phyloP scores from a whole-genome alignment of 2,113 vertebrate genomes.

The Colaptes auratus region DNA sequence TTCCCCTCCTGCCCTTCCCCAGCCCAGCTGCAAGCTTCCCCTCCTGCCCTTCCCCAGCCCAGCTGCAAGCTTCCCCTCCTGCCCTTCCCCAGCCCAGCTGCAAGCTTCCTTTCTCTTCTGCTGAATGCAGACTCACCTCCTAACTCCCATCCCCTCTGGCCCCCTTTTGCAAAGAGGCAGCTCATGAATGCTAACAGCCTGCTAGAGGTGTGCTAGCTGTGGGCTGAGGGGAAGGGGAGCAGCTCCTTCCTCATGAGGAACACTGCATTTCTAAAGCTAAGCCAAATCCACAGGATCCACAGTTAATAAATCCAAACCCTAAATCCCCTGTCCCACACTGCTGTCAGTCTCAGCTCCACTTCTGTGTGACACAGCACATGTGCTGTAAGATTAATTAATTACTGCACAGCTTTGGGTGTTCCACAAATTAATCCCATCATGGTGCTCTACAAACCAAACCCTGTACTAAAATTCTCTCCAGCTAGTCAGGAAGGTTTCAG shows the following conservation, averaged over 20 bases:
- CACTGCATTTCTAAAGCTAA: slow-evolving; percentile 36
- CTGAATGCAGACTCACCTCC: slow-evolving; percentile 15
- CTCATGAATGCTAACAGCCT: slow-evolving; percentile 60
- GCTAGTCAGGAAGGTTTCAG: not conserved
- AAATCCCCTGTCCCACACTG: slow-evolving; percentile 48
- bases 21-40: too few relatives aligned
- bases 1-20: too few relatives aligned
- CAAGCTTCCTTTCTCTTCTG: not conserved
- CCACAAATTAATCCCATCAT: not conserved
- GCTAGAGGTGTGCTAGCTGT: slow-evolving; percentile 16
- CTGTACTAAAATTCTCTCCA: not conserved
- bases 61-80: too few relatives aligned
- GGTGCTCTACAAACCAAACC: not conserved
- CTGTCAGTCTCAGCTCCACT: not conserved
- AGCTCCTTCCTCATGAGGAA: slow-evolving; percentile 13
- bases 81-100: too few relatives aligned
- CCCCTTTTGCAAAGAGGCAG: slow-evolving; percentile 28
- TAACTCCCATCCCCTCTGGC: not conserved
- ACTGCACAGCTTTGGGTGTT: not conserved
- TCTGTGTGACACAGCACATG: not conserved
- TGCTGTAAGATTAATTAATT: slow-evolving; percentile 4
- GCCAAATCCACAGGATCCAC: not conserved
- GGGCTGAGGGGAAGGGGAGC: slow-evolving; percentile 15
- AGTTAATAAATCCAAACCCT: slow-evolving; percentile 7
- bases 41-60: too few relatives aligned